Evolutionary conservation across 2,888 invertebrate species (phyloP).

Genomic region (Trypoxylon attenuatum): DNA sequence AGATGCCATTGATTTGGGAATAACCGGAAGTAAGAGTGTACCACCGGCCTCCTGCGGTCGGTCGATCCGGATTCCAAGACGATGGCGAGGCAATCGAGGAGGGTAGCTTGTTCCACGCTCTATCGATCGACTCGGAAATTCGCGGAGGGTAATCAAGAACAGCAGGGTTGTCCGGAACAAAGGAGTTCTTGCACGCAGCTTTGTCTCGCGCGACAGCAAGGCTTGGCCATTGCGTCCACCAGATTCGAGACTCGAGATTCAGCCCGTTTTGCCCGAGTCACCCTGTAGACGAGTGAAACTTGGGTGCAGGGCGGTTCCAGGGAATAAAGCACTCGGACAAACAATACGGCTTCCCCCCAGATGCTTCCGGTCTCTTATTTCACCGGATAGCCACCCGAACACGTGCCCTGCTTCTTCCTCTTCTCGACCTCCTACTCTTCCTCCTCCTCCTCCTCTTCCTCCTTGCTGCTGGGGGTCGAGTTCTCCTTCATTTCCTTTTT

Average conservation of each 20-base stretch:
- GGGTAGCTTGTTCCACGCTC: no score
- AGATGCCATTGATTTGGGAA: neutral
- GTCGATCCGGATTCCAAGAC: neutral
- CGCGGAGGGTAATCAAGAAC: constrained; percentile 9
- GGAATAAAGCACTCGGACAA: constrained; percentile 67
- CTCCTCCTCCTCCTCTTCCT: constrained; percentile 34
- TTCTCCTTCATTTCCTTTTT: no score
- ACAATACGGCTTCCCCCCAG: constrained; percentile 72
- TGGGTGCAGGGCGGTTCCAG: constrained; percentile 22
- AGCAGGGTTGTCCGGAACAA: constrained; percentile 13
- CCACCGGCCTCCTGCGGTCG: neutral
- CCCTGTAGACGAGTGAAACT: constrained; percentile 42
- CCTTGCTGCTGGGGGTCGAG: constrained; percentile 17
- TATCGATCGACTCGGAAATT: constrained; percentile 11
- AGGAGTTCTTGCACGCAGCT: constrained; percentile 11
- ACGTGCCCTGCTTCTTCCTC: constrained; percentile 66
- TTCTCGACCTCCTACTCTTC: constrained; percentile 30
- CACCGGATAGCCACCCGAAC: constrained; percentile 68
- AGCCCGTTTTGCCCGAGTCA: constrained; percentile 42
- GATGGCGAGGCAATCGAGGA: neutral
- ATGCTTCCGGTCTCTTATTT: constrained; percentile 74
- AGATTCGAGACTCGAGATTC: constrained; percentile 37
- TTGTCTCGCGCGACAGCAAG: constrained; percentile 20
- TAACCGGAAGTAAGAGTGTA: neutral
- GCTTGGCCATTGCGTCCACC: neutral